phyloP scores from a whole-genome alignment of 2,888 invertebrate genomes.

The Coremacera marginata region DNA sequence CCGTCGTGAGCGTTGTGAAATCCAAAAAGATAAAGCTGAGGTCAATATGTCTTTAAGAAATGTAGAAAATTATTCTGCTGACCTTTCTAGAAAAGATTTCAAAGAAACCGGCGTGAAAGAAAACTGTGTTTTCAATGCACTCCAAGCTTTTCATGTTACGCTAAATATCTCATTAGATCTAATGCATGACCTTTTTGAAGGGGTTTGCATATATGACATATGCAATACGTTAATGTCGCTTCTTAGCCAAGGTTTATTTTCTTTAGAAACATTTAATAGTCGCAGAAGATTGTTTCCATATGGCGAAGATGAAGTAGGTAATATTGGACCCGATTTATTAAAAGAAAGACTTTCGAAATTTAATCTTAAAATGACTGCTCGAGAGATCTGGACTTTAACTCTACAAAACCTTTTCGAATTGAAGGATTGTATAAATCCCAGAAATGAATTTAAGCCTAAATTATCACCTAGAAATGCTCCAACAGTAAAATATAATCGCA shows the following conservation, averaged over 20 bases:
- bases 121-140: constrained; percentile 10
- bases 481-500: too few relatives aligned
- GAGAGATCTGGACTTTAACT: neutral
- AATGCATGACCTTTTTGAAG: constrained; percentile 29
- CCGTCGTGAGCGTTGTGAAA: constrained; percentile 10
- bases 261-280: constrained; percentile 27
- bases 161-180: constrained; percentile 26
- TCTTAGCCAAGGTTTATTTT: neutral
- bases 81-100: neutral
- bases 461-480: too few relatives aligned
- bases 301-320: constrained; percentile 35
- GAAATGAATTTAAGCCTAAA: too few relatives aligned
- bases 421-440: too few relatives aligned
- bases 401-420: constrained; percentile 13
- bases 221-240: neutral
- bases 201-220: constrained; percentile 17
- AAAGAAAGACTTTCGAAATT: constrained; percentile 1
- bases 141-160: constrained; percentile 26
- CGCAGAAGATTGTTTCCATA: constrained; percentile 32
- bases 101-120: constrained; percentile 22
- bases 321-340: constrained; percentile 33
- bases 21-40: too few relatives aligned
- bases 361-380: constrained; percentile 7
- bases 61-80: too few relatives aligned
- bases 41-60: too few relatives aligned